These are phyloP conservation scores for Serrognathus titanus DNA, from an alignment of 2,888 invertebrate genomes.

Conservation along the genomic window DNA sequence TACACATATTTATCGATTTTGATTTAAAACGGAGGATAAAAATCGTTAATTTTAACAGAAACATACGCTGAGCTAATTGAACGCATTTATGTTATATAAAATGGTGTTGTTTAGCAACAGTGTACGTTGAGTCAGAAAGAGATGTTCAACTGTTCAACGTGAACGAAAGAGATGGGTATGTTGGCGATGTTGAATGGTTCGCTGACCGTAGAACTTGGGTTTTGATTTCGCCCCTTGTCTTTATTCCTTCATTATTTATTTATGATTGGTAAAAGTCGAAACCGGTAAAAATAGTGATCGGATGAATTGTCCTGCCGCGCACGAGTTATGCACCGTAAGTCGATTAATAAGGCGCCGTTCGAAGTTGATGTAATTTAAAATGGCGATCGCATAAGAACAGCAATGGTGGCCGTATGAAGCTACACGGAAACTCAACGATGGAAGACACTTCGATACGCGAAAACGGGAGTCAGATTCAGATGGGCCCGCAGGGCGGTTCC, in stretches of 20 bases:
- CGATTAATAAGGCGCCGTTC: conserved; percentile 4
- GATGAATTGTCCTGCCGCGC: conserved; percentile 13
- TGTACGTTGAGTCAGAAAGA: conserved; percentile 16
- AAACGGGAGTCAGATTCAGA: conserved; percentile 47
- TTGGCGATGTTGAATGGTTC: conserved; percentile 33
- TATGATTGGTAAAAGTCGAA: conserved; percentile 18
- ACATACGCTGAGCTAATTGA: conserved; percentile 1
- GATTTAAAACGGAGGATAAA: too few species aligned
- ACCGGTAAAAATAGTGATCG: conserved; percentile 15
- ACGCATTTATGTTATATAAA: conserved; percentile 7
- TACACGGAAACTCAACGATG: conserved; percentile 47
- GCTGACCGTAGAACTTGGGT: conserved; percentile 27
- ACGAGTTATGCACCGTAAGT: conserved; percentile 11
- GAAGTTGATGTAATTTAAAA: conserved; percentile 26
- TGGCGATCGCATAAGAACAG: conserved; percentile 31
- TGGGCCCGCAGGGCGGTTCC: conserved; percentile 49
- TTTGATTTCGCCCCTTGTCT: conserved; percentile 24
- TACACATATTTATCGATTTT: too few species aligned
- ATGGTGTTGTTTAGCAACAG: conserved; percentile 10
- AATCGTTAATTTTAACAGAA: too few species aligned
- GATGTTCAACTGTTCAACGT: conserved; percentile 4
- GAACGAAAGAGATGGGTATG: conserved; percentile 18
- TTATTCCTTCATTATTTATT: conserved; percentile 26
- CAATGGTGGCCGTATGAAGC: conserved; percentile 38
- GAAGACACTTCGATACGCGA: conserved; percentile 52